Conservation (phyloP, 1,140 invertebrate species). For the Mya arenaria region DNA sequence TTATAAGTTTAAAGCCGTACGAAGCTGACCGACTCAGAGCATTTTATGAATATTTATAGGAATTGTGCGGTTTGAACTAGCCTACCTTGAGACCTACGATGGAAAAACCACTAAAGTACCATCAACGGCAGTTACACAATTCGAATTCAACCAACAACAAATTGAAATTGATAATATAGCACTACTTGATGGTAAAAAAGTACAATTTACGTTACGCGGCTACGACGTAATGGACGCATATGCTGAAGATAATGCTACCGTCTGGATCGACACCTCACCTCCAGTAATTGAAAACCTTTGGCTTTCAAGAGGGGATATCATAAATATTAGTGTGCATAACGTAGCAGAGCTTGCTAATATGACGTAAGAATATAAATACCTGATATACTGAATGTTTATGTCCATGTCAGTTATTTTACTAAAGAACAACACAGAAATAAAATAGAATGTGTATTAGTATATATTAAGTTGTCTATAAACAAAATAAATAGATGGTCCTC, state of each 20-base stretch:
- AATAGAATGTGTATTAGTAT: too few species aligned
- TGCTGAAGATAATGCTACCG: constrained; percentile 27
- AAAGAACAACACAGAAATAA: too few species aligned
- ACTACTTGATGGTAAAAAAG: constrained; percentile 43
- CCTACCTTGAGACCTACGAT: not conserved
- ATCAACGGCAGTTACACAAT: not conserved
- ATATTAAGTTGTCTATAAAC: too few species aligned
- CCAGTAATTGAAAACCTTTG: constrained; percentile 38
- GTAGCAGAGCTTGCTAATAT: not conserved
- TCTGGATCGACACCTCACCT: constrained; percentile 18
- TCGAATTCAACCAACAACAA: constrained; percentile 1
- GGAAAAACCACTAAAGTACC: not conserved
- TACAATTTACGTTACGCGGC: constrained; percentile 46
- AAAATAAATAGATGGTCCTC: too few species aligned
- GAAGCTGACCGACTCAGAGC: too few species aligned
- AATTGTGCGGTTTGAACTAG: constrained; percentile 25
- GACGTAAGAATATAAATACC: not conserved
- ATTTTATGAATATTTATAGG: too few species aligned
- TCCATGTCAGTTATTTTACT: too few species aligned
- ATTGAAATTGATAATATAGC: not conserved
- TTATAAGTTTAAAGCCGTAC: too few species aligned
- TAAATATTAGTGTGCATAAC: constrained; percentile 29
- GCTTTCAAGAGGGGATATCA: constrained; percentile 24
- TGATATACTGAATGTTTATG: too few species aligned
- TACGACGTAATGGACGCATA: constrained; percentile 43